Base-by-base conservation (phyloP, 2,888 invertebrate genomes). In the Cylindroiulus punctatus region DNA sequence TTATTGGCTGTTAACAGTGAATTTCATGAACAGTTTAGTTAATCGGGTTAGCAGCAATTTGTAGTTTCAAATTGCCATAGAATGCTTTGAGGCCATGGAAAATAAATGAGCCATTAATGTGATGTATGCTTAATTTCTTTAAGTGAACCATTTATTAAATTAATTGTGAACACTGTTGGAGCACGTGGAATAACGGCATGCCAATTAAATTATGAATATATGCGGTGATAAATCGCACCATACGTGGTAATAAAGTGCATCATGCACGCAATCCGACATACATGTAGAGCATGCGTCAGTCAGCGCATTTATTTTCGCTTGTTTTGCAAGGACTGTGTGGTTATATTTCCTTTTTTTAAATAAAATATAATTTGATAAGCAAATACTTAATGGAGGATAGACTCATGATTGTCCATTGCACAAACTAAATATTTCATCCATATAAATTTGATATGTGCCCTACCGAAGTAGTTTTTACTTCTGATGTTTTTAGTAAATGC, bases 121-220 rank as follows among this genome's bases (percentile, higher is more conserved):
- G 57, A 57, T 57, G 57, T 57, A 57, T 22, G 57, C 14, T 57
- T 57, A 57, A 57, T 57, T 57, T 57, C 57, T 57, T 57, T n/a
- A 57, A 57, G 57, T 57, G 57, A 57, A 22, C 4, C n/a, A 57
- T 47, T 47, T 57, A 57, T 5, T n/a, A 57, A 57, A 57, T 57
- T n/a, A 57, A 57, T 22, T 57, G 57, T 57, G 57, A 57, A 57
- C 57, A 57, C 57, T 57, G 57, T 57, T 57, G 57, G 57, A 57
- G 17, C 57, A 57, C 57, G 57, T 57, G 57, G 57, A 57, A 22
- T 57, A 57, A 57, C 7, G 57, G 22, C 57, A 57, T 57, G 57
- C 57, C 57, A 57, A 57, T 57, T 57, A 57, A 57, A 22, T 57
- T n/a, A 57, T 57, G 57, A 57, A 22, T 57, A 57, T 57, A 57